Evolutionary conservation across 2,113 vertebrate species (phyloP), one percentile per base, ranked within the genome.

Genomic region (Microcebus ravelobensis): DNA sequence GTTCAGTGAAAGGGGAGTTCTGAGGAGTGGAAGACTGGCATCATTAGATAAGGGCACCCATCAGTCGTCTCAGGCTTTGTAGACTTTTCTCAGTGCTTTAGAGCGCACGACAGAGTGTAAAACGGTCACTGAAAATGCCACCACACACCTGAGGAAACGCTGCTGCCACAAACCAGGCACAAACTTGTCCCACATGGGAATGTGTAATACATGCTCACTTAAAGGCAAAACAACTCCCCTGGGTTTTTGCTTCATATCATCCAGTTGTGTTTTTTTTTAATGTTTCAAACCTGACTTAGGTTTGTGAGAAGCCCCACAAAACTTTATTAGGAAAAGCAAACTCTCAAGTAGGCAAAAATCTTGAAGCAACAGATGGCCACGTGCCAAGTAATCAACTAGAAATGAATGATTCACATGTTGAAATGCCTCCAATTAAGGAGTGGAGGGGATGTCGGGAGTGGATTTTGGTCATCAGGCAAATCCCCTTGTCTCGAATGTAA

Each of bases 261-360:
- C 29, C 85, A 82, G 36, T 7, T 7, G 6, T 45, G 5, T 45
- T 45, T 45, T 73, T 74, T 89, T 76, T 82, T 57, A 93, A 39
- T 39, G 68, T 63, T 73, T 88, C 36, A 89, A 91, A 81, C 21
- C 17, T 63, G 39, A 39, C 31, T 67, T 36, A 55, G 29, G 18
- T 96, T 52, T 96, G 74, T 71, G 48, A 84, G 87, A 97, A 34
- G 48, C 71, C 55, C 39, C 39, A 55, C 34, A 85, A 36, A 23
- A 82, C 39, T 86, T 85, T 36, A 42, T 50, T 61, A 65, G 45
- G 13, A 89, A 94, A 76, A 63, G 73, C 50, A 89, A 89, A 71
- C 0, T 12, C 8, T 36, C 13, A 65, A 80, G 7, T 34, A 57
- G 87, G 50, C 23, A 36, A 50, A 88, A 90, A 31, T 8, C 39